Evolutionary conservation across 2,888 invertebrate species (phyloP).

Genomic region (Napeogenes inachia): DNA sequence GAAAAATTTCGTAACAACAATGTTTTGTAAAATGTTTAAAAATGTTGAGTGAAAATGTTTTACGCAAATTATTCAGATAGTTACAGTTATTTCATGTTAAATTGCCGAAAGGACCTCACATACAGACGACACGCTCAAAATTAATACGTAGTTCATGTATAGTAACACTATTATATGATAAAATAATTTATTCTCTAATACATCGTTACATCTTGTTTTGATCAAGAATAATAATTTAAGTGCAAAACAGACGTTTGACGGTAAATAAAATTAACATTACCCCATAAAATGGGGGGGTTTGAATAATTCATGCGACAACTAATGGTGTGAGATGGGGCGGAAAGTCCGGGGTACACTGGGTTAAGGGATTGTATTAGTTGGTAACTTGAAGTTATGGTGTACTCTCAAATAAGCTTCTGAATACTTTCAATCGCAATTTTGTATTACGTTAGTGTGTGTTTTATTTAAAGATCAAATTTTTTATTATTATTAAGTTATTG

Average conservation of each 20-base stretch:
- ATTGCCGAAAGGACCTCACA: no score
- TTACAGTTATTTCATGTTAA: no score
- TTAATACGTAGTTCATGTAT: no score
- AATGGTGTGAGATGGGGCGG: conserved; percentile 44
- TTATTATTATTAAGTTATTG: no score
- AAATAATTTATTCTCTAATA: no score
- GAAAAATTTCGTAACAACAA: no score
- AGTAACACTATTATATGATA: no score
- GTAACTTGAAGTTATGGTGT: background rate
- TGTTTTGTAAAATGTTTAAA: no score
- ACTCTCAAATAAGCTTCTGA: background rate
- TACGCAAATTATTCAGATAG: no score
- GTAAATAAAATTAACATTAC: conserved; percentile 30
- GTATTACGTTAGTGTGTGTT: background rate
- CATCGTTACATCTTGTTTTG: conserved; percentile 1
- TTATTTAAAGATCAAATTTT: no score
- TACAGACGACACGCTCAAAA: no score
- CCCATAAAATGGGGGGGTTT: conserved; percentile 31
- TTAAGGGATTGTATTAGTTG: conserved; percentile 2
- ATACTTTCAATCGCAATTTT: background rate
- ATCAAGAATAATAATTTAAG: conserved; percentile 8
- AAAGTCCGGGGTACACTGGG: conserved; percentile 26
- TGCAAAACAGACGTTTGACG: conserved; percentile 24
- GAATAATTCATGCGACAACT: conserved; percentile 57
- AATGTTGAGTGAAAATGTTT: no score